These are phyloP conservation scores for Calcarius lapponicus DNA, from an alignment of 2,797 vertebrate species.

Conservation along the genomic window DNA sequence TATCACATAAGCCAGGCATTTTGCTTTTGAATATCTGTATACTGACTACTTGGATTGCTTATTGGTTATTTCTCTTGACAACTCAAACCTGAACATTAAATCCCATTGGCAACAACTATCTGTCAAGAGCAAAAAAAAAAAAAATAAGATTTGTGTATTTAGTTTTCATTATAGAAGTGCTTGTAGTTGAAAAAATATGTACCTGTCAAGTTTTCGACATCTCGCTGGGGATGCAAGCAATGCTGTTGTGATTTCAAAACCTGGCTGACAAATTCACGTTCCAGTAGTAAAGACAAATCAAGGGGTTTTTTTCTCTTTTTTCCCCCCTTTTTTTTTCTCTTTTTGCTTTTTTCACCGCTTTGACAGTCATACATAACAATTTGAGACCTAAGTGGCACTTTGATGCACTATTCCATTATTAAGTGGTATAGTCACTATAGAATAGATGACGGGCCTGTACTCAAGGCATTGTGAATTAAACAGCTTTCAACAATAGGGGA, in stretches of 20 bases:
- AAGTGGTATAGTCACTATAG: constrained; percentile 80
- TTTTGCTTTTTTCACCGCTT: constrained; percentile 72
- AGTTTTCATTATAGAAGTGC: constrained; percentile 91
- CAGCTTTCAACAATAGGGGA: constrained; percentile 68
- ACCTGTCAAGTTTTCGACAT: constrained; percentile 93
- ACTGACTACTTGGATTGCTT: constrained; percentile 89
- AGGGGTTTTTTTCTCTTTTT: constrained; percentile 45
- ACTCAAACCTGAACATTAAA: constrained; percentile 88
- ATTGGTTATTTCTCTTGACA: constrained; percentile 97
- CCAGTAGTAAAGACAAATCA: constrained; percentile 84
- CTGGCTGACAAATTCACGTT: constrained; percentile 95
- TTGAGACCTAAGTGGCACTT: constrained; percentile 84
- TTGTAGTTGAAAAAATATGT: constrained; percentile 92
- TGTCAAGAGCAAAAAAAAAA: constrained; percentile 78
- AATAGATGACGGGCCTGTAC: constrained; percentile 77
- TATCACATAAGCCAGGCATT: constrained; percentile 76
- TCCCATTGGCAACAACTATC: constrained; percentile 91
- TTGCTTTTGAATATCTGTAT: constrained; percentile 85
- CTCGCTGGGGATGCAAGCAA: constrained; percentile 89
- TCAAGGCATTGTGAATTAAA: constrained; percentile 76
- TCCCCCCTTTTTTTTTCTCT: background rate
- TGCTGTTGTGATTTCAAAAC: constrained; percentile 91
- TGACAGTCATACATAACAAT: constrained; percentile 85
- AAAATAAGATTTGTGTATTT: constrained; percentile 88
- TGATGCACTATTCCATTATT: constrained; percentile 83